Percentiles rank a stretch among this genome's conserved stretches.
These are phyloP conservation scores for Sphaeridia pumilis DNA, from an alignment of 2,888 invertebrate species.

Conservation along the genomic window DNA sequence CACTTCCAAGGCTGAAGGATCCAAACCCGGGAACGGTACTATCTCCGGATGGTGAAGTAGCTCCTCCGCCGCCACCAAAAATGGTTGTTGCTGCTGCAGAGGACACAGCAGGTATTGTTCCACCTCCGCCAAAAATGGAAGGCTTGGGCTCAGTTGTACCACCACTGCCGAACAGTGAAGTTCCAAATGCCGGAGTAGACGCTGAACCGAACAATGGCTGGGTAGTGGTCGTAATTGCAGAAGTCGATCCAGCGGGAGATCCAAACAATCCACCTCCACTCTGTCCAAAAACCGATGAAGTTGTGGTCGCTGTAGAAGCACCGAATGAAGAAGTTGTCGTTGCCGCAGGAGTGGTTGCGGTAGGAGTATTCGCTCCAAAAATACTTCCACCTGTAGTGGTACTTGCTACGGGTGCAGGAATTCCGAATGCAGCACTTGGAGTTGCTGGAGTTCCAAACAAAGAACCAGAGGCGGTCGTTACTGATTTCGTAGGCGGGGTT, in stretches of 20 bases:
- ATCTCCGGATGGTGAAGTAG: neutral
- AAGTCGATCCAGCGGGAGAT: neutral
- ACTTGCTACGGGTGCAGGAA: neutral
- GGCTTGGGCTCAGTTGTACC: neutral
- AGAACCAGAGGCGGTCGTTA: neutral
- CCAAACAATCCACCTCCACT: neutral
- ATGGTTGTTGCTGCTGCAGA: neutral
- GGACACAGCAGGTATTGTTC: neutral
- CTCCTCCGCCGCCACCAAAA: neutral
- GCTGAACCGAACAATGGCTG: neutral
- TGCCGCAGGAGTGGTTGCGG: neutral
- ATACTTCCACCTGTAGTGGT: neutral
- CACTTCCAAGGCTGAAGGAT: neutral
- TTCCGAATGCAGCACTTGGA: neutral
- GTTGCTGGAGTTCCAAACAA: neutral
- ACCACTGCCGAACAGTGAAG: neutral
- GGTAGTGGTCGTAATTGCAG: neutral
- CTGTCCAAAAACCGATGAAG: neutral
- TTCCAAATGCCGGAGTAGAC: neutral
- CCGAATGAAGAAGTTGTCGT: neutral
- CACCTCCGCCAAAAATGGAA: constrained; percentile 5
- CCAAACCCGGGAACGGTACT: neutral
- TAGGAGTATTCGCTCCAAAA: neutral
- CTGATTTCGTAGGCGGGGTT: neutral
- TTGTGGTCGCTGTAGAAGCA: neutral